Conservation (phyloP, 2,113 vertebrate species). For the Rattus rattus region DNA sequence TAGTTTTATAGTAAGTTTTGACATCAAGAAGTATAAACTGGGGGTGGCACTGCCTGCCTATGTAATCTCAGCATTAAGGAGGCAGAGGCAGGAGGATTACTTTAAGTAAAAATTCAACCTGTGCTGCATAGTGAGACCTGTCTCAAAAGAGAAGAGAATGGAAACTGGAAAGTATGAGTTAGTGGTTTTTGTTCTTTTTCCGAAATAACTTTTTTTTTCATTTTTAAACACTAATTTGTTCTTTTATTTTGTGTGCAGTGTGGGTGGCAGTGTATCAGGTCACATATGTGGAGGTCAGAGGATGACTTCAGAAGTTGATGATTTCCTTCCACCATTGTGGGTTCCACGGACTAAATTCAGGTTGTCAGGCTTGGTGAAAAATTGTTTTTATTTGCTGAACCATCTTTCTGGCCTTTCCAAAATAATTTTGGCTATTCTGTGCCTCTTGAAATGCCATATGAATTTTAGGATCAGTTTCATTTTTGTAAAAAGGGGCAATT, state of each 20-base stretch:
- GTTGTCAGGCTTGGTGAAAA: neutral
- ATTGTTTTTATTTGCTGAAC: neutral
- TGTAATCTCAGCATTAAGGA: too few relatives aligned
- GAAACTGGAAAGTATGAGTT: neutral
- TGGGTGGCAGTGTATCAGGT: neutral
- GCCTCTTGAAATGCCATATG: neutral
- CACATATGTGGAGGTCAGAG: too few relatives aligned
- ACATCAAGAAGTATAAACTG: too few relatives aligned
- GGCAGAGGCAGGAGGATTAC: too few relatives aligned
- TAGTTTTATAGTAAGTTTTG: too few relatives aligned
- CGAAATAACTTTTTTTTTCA: neutral
- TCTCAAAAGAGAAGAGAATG: neutral
- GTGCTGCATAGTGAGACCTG: neutral
- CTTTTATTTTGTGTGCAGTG: neutral
- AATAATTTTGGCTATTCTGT: too few relatives aligned
- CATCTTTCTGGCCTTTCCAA: neutral
- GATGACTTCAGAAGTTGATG: neutral
- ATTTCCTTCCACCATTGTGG: neutral
- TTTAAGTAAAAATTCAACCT: too few relatives aligned
- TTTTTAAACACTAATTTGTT: neutral
- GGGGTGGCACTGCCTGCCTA: too few relatives aligned
- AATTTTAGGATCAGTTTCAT: neutral
- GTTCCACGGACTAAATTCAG: neutral
- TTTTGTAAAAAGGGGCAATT: neutral
- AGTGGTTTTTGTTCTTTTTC: constrained; percentile 14